Conservation (phyloP, 2,888 invertebrate genomes). For the Busseola fusca region DNA sequence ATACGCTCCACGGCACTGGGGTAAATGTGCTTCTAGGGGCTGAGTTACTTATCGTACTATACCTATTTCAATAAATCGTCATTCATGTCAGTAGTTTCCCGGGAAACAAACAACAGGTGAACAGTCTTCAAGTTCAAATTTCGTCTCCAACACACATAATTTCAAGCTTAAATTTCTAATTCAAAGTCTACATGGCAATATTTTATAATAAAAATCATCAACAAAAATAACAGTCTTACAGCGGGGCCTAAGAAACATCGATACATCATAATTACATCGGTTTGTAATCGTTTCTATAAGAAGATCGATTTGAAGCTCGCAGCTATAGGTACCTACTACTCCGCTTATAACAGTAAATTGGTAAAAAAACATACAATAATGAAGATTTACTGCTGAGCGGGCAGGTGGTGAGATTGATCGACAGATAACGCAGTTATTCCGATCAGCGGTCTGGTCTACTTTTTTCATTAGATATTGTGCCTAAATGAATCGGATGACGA, state of each 20-base stretch:
- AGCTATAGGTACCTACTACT: conserved; percentile 58
- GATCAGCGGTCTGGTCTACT: conserved; percentile 72
- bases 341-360: conserved; percentile 78
- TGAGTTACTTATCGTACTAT: background rate
- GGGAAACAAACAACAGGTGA: background rate
- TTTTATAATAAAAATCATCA: conserved; percentile 56
- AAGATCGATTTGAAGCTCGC: conserved; percentile 64
- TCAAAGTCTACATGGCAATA: conserved; percentile 40
- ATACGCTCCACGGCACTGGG: too few relatives aligned
- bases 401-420: conserved; percentile 80
- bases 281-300: conserved; percentile 66
- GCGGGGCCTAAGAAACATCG: conserved; percentile 57
- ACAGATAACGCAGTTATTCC: conserved; percentile 75
- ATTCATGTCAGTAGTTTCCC: background rate
- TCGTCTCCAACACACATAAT: conserved; percentile 10
- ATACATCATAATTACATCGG: conserved; percentile 67
- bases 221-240: conserved; percentile 49
- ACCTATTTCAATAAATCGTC: background rate
- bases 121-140: background rate
- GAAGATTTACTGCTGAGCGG: conserved; percentile 80
- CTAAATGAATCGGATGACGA: conserved; percentile 54
- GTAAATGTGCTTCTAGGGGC: conserved; percentile 1
- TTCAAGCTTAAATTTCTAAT: conserved; percentile 25
- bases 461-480: conserved; percentile 62
- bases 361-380: conserved; percentile 80